These are phyloP conservation scores for Gallinago solitaria DNA, from an alignment of 2,797 vertebrate genomes.

Conservation along the genomic window DNA sequence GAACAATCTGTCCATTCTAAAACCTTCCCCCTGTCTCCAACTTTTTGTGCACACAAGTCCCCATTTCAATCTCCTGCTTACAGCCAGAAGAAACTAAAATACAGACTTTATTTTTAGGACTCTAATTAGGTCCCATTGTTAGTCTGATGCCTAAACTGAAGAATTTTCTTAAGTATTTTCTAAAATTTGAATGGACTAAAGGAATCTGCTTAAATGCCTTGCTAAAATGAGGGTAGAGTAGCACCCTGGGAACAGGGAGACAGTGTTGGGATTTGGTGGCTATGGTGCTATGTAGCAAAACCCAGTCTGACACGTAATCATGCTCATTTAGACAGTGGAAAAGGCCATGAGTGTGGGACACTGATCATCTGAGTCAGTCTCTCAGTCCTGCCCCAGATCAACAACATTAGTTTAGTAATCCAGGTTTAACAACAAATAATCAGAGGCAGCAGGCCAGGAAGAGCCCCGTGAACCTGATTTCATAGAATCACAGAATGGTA, in stretches of 20 bases:
- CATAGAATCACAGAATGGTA: neutral
- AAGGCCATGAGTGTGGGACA: neutral
- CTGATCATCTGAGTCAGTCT: neutral
- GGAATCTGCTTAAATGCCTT: neutral
- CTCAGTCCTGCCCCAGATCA: neutral
- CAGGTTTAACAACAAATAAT: neutral
- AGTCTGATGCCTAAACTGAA: neutral
- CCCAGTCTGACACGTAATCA: neutral
- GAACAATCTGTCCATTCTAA: neutral
- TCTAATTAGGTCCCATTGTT: neutral
- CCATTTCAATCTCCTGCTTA: neutral
- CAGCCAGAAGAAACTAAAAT: neutral
- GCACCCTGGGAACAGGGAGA: rapidly evolving
- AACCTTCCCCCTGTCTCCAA: neutral
- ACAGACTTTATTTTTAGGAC: neutral
- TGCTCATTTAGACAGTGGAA: neutral
- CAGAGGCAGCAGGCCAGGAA: neutral
- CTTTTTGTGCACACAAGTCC: neutral
- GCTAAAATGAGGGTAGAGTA: neutral
- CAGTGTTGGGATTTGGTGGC: neutral
- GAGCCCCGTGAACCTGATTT: neutral
- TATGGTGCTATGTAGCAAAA: neutral
- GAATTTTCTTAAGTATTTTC: neutral
- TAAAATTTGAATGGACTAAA: neutral
- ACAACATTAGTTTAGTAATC: neutral